A percentile compares a stretch with the other conserved stretches of the same genome.
Conservation (phyloP, 2,888 invertebrate genomes). For the Romanomermis culicivorax region DNA sequence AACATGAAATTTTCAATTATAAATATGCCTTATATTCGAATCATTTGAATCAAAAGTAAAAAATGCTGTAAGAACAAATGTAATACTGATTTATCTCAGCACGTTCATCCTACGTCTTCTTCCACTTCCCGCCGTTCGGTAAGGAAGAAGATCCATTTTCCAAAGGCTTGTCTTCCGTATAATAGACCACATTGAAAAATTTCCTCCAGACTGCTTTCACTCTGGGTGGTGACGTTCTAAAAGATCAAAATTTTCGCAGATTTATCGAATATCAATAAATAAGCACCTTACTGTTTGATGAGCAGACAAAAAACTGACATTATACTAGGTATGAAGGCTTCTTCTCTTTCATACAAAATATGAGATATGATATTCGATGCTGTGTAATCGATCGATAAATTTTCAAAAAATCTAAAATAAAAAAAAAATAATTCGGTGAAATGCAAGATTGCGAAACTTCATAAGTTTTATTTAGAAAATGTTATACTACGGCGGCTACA, state of each 20-base stretch:
- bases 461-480: neutral
- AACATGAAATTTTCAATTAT: no score
- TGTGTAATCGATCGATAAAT: constrained; percentile 24
- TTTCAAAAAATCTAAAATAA: no score
- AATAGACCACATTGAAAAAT: neutral
- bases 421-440: constrained; percentile 10
- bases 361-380: constrained; percentile 21
- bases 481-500: neutral
- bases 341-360: constrained; percentile 21
- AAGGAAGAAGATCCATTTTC: no score
- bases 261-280: neutral
- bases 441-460: neutral
- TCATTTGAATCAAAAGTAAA: no score
- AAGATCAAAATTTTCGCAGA: neutral
- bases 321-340: neutral
- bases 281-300: neutral
- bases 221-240: neutral
- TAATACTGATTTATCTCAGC: no score
- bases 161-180: no score
- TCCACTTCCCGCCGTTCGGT: no score
- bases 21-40: no score
- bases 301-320: neutral
- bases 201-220: neutral
- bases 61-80: no score
- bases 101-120: no score